A percentile compares a stretch with the other conserved stretches of the same genome.
Evolutionary conservation across 2,888 invertebrate genomes (phyloP).

Genomic region (Osmoderma eremita): DNA sequence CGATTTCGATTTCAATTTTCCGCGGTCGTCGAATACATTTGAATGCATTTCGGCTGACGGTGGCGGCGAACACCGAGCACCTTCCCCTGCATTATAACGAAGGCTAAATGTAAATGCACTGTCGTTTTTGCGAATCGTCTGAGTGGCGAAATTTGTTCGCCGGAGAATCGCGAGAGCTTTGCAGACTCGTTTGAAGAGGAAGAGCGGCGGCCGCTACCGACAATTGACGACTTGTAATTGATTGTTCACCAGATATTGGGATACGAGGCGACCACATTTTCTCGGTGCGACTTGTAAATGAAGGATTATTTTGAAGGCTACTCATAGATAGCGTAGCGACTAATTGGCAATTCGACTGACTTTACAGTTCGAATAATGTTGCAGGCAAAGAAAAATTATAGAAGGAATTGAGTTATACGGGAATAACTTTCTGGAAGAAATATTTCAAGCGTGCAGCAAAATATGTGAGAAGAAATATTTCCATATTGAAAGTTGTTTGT

Average conservation of each 20-base stretch:
- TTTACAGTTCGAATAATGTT: too few species aligned
- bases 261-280: too few species aligned
- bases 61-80: not conserved
- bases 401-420: too few species aligned
- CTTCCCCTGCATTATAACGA: constrained; percentile 25
- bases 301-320: too few species aligned
- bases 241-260: not conserved
- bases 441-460: too few species aligned
- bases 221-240: not conserved
- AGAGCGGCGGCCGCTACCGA: not conserved
- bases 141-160: constrained; percentile 24
- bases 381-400: too few species aligned
- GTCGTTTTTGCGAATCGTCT: constrained; percentile 5
- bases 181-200: not conserved
- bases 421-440: too few species aligned
- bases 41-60: constrained; percentile 27
- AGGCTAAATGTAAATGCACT: constrained; percentile 32
- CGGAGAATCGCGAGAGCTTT: not conserved
- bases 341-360: too few species aligned
- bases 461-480: too few species aligned
- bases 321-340: too few species aligned
- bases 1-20: constrained; percentile 32
- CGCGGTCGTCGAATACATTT: constrained; percentile 34
- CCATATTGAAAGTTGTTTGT: too few species aligned
- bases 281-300: too few species aligned